Base-by-base conservation (phyloP, 2,797 vertebrate species). In the Cuniculus paca region DNA sequence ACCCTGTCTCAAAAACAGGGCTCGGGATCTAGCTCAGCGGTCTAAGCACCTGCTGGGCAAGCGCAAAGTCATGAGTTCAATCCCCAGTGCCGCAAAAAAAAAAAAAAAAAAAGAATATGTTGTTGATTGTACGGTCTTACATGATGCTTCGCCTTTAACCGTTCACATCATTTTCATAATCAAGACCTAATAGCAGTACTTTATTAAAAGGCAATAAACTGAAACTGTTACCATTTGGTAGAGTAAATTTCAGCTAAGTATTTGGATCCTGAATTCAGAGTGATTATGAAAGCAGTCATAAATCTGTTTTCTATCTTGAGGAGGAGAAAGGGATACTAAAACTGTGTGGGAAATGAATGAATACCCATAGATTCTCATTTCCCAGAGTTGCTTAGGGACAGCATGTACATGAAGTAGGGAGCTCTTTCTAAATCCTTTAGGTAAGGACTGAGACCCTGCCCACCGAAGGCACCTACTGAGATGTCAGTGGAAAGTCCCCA, bases 221-320 rank as follows among this genome's bases (percentile, higher is more conserved):
- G 39, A 84, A 85, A 92, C 72, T 65, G 24, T 63, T 83, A 61
- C 2, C 61, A 42, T 81, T 80, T 80, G 16, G 78, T 52, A 93
- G 48, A 78, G 16, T 91, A 79, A 39, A 89, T 93, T 34, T 89
- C 54, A 87, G 78, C n/a, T 50, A 81, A 72, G 48, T 45, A 20
- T 80, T 78, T 84, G 83, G 20, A 26, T 70, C 39, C 77, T 54
- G 52, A 88, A 78, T 36, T 93, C 14, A 45, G 90, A 93, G 68
- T 42, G 45, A 50, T 34, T 10, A 31, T 77, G 2, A 77, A 50
- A 74, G 54, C 26, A 52, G 36, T 34, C 52, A n/a, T 68, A 22
- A 83, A 82, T 54, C 28, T 78, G 52, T 45, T 78, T 91, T 87
- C 63, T 65, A 0, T 75, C 52, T 81, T 28, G 28, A 54, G 61